Base-by-base conservation (phyloP, 1,140 invertebrate species). In the Caenorhabditis latens region DNA sequence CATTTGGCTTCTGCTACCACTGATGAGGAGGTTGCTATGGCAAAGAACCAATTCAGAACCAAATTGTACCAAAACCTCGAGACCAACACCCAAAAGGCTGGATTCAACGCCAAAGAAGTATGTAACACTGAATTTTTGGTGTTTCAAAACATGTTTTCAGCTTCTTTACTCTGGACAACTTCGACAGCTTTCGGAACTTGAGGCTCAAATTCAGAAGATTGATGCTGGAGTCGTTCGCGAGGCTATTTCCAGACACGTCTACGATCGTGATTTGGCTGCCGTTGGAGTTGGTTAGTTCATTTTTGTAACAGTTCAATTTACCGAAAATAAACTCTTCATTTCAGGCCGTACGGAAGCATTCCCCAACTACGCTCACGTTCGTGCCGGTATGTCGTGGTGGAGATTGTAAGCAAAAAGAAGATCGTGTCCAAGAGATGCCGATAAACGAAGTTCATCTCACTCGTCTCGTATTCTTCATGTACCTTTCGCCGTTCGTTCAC, bases 21-120 rank as follows among this genome's bases (percentile, higher is more conserved):
- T 8, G 96, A 98, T 58, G 95, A 95, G 90, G 98, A 99, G 93
- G 96, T 99, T 8, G 95, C 95, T 63, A 94, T 98, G 89, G 98
- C 97, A 21, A 98, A 97, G 93, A 98, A 98, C 92, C 94, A 98
- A 46, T 93, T 99, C 46, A 97, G 97, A 93, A 98, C 98, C 6
- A 99, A 98, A 93, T 96, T 99, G 95, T 94, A 99, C 14, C 94
- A 99, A 8, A 97, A 98, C 92, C 94, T 99, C 83, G 98, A 99
- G 93, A 98, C 98, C 48, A 97, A 98, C 6, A 99, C 98, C 5
- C 96, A 97, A 6, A 95, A 99, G 87, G 99, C 98, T 94, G 98
- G 99, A 94, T 98, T 99, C 93, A 98, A 99, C 93, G 96, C 96
- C 42, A 93, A 94, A 92, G 93, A 87, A 63, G 87, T 89, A 55